Percentiles rank a stretch among this genome's conserved stretches.
Conservation (phyloP, 2,113 vertebrate species). For the Rissa tridactyla region DNA sequence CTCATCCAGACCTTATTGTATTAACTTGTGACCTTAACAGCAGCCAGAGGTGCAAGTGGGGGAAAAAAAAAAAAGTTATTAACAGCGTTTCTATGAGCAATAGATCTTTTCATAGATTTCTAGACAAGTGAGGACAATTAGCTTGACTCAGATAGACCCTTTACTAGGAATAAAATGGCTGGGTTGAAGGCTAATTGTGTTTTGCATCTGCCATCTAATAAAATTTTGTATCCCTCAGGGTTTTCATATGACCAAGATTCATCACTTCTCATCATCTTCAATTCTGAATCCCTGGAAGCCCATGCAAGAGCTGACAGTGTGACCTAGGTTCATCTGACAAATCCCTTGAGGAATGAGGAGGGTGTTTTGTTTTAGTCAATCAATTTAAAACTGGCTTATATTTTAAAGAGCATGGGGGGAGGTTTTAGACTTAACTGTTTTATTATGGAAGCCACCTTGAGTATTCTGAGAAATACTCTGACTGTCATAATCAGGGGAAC, state of each 20-base stretch:
- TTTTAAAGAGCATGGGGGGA: background rate
- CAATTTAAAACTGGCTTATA: background rate
- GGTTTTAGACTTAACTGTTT: slow-evolving; percentile 10
- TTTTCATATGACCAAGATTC: slow-evolving; percentile 21
- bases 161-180: background rate
- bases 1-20: background rate
- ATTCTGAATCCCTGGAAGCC: background rate
- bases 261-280: slow-evolving; percentile 14
- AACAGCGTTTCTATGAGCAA: background rate
- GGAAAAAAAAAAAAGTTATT: background rate
- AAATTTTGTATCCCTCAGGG: slow-evolving; percentile 9
- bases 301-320: background rate
- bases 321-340: slow-evolving; percentile 13
- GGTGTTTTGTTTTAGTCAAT: background rate
- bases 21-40: background rate
- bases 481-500: slow-evolving; percentile 4
- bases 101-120: background rate
- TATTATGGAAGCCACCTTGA: background rate
- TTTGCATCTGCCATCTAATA: slow-evolving; percentile 34
- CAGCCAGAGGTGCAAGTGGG: background rate
- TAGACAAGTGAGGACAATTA: background rate
- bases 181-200: slow-evolving; percentile 12
- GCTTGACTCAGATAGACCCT: background rate
- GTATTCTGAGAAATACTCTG: background rate
- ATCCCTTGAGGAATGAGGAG: background rate